Conservation (phyloP, 2,888 invertebrate genomes). For the Drosophila prolongata region DNA sequence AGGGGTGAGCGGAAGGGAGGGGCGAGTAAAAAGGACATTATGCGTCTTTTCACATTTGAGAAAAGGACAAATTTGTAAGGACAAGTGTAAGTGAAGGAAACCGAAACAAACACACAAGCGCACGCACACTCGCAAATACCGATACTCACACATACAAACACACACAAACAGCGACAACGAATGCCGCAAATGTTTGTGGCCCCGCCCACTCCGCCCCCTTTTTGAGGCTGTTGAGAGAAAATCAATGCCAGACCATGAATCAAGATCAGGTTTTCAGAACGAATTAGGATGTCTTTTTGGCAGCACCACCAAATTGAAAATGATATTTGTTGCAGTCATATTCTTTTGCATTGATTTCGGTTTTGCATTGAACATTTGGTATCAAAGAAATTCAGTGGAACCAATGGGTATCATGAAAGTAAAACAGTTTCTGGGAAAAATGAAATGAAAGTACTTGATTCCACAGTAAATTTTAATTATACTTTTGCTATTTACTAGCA, state of each 20-base stretch:
- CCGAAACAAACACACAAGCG: conserved; percentile 52
- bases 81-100: conserved; percentile 80
- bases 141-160: conserved; percentile 17
- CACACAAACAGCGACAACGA: conserved; percentile 14
- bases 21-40: conserved; percentile 73
- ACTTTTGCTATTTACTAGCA: too few species aligned
- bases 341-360: not conserved
- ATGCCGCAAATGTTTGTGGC: conserved; percentile 40
- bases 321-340: conserved; percentile 5
- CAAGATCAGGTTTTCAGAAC: conserved; percentile 52
- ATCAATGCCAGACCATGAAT: conserved; percentile 64
- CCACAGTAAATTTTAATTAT: too few species aligned
- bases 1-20: conserved; percentile 13
- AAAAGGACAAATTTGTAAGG: conserved; percentile 81
- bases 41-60: conserved; percentile 81
- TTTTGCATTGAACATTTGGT: not conserved
- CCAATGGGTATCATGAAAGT: not conserved
- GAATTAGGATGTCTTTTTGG: conserved; percentile 41
- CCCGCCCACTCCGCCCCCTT: conserved; percentile 31
- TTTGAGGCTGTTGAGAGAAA: conserved; percentile 66
- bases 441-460: not conserved
- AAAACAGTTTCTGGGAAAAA: not conserved
- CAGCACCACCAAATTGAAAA: conserved; percentile 8
- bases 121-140: conserved; percentile 26
- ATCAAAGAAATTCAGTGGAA: conserved; percentile 1